These are phyloP conservation scores for Tokudaia tokunoshimensis DNA, from an alignment of 2,797 vertebrate genomes.

Conservation along the genomic window DNA sequence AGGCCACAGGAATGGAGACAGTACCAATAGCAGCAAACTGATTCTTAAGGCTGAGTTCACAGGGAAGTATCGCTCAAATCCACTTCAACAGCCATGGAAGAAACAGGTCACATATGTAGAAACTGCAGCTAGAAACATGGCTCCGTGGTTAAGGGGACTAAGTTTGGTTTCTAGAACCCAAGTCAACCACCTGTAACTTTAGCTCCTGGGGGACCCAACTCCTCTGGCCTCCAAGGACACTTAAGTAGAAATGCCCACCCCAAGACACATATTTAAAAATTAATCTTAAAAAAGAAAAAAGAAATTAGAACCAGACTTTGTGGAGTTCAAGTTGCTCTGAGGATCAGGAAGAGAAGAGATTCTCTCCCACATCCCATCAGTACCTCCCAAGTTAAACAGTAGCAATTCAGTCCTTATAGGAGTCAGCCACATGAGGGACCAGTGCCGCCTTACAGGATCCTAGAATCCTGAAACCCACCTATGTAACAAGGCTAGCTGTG, in stretches of 20 bases:
- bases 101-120: not conserved
- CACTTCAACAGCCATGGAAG: not conserved
- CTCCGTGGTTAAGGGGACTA: not conserved
- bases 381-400: not conserved
- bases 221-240: not conserved
- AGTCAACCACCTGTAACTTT: not conserved
- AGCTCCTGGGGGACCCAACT: not conserved
- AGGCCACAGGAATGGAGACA: not conserved
- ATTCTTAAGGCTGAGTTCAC: not conserved
- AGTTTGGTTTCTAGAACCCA: not conserved
- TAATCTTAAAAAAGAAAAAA: not conserved
- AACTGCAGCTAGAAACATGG: not conserved
- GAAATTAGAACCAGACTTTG: not conserved
- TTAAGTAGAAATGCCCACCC: no score
- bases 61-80: not conserved
- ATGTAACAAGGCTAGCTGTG: not conserved
- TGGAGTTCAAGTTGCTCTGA: not conserved
- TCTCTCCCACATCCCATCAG: not conserved
- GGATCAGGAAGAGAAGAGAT: not conserved
- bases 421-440: no score
- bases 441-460: not conserved
- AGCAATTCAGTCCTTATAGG: not conserved
- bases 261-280: not conserved
- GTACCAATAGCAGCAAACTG: not conserved
- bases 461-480: not conserved